Percentiles rank a stretch among this genome's conserved stretches.
Conservation (phyloP, 2,888 invertebrate species). For the Pollenia labialis region DNA sequence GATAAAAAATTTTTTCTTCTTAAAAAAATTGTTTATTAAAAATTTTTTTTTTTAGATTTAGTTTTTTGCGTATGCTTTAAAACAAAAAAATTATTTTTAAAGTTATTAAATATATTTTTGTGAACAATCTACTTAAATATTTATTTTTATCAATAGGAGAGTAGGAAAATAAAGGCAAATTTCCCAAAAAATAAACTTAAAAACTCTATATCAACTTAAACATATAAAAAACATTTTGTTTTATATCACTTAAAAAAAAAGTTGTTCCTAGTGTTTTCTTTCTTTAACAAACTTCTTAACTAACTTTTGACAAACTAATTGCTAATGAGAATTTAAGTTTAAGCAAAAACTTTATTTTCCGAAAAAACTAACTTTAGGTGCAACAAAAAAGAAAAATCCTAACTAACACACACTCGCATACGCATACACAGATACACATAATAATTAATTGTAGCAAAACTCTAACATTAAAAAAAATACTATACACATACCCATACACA, state of each 20-base stretch:
- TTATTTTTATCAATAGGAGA: not conserved
- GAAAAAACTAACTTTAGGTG: conserved; percentile 22
- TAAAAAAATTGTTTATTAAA: not conserved
- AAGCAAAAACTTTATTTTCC: conserved; percentile 38
- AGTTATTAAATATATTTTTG: too few relatives aligned
- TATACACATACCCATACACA: not conserved
- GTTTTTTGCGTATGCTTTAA: too few relatives aligned
- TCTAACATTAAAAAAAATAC: not conserved
- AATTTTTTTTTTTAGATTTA: not conserved
- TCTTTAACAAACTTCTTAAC: conserved; percentile 44
- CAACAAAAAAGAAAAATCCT: conserved; percentile 16
- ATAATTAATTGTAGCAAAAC: conserved; percentile 55
- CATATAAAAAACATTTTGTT: conserved; percentile 8
- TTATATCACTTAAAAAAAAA: conserved; percentile 22
- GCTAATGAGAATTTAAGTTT: conserved; percentile 68
- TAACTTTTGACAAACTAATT: conserved; percentile 70
- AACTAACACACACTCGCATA: conserved; percentile 18
- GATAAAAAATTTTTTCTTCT: not conserved
- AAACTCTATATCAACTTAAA: not conserved
- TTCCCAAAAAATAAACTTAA: not conserved
- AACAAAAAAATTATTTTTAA: too few relatives aligned
- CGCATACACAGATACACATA: conserved; percentile 20
- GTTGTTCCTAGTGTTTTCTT: not conserved
- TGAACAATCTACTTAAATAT: conserved; percentile 4
- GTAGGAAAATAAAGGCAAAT: not conserved